Base-by-base conservation (phyloP, 2,888 invertebrate species). In the Protodeltote pygarga region DNA sequence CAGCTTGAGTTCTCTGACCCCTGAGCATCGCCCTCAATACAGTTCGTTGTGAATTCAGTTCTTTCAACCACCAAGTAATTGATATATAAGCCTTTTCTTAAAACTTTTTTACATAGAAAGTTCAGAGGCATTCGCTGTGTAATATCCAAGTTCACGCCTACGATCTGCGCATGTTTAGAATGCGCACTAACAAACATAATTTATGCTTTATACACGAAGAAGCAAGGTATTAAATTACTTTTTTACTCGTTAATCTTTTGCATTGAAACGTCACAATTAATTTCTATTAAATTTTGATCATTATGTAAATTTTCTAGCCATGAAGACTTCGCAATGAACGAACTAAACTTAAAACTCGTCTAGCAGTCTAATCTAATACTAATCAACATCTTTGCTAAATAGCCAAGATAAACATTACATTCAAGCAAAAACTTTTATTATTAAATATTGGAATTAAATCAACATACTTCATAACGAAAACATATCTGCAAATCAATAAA, bases 61-160 rank as follows among this genome's bases (percentile, higher is more conserved):
- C 39, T 33, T 65, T 51, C 39, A 64, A 41, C 23, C 42, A 48
- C 27, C 16, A 40, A 27, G 35, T 40, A 44, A 59, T 52, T 67
- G 40, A 51, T 46, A 23, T 25, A 34, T 4, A 34, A 31, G 20
- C 25, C 19, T 38, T 47, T 38, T 10, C 13, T n/a, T 34, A n/a
- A 19, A 29, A 38, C 28, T 21, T 19, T 34, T 44, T 27, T 46
- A 28, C 6, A 27, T 11, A 11, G n/a, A 19, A 24, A 28, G 64
- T 65, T 67, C 60, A 65, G 47, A 54, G 48, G 5, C 40, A 40
- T 44, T 15, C 14, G 16, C 4, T 17, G 10, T 38, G 24, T 41
- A 5, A 16, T 48, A 37, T 33, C 40, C 32, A 28, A 32, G 11
- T 49, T 39, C 19, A 31, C 23, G 15, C 14, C 39, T 10, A 37